These are phyloP conservation scores for Nematolebias whitei DNA, from an alignment of 2,113 vertebrate genomes.

Conservation along the genomic window DNA sequence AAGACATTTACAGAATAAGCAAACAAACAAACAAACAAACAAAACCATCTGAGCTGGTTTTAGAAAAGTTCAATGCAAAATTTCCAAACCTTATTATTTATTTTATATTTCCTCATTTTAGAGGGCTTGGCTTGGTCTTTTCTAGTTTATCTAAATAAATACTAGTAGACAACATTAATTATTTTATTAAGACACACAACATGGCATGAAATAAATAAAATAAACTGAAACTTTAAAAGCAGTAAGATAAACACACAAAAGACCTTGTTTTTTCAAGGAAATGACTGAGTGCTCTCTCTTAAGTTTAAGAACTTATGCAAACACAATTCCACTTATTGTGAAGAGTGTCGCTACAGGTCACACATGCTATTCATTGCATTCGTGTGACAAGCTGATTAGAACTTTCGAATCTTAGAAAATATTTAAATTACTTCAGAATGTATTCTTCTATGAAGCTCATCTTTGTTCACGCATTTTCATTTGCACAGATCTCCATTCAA, in stretches of 20 bases:
- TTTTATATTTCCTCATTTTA: not conserved
- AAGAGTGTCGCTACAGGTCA: not conserved
- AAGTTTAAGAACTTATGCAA: not conserved
- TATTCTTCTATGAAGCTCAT: not conserved
- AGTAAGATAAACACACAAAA: not conserved
- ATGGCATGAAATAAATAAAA: too few relatives aligned
- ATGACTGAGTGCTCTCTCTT: not conserved
- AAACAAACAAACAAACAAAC: too few relatives aligned
- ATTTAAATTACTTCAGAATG: not conserved
- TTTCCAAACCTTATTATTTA: not conserved
- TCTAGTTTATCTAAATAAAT: not conserved
- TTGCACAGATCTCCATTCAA: conserved; percentile 17
- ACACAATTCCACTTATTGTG: not conserved
- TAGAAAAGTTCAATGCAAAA: too few relatives aligned
- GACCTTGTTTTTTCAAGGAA: not conserved
- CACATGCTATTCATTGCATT: not conserved
- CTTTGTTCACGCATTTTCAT: conserved; percentile 3
- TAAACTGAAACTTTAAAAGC: too few relatives aligned
- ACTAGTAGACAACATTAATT: too few relatives aligned
- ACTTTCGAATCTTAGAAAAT: not conserved
- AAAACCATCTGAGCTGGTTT: too few relatives aligned
- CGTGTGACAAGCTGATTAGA: not conserved
- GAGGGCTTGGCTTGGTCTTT: not conserved
- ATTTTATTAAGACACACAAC: too few relatives aligned
- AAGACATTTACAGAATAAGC: too few relatives aligned